Percentiles rank a stretch among this genome's conserved stretches.
These are phyloP conservation scores for Chelonoidis abingdonii DNA, from an alignment of 2,113 vertebrate species.

Conservation along the genomic window DNA sequence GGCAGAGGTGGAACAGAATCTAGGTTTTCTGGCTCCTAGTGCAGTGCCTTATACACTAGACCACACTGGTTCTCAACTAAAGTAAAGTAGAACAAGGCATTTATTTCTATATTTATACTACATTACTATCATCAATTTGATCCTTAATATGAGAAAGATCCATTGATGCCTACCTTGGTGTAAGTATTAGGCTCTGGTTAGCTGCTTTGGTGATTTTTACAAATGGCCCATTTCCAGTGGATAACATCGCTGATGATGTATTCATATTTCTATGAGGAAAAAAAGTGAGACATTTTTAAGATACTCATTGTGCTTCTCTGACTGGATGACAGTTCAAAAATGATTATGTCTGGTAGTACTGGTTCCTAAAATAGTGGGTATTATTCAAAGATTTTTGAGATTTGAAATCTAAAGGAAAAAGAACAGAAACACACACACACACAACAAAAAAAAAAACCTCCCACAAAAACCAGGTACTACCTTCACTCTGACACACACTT, in stretches of 20 bases:
- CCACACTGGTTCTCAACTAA: neutral
- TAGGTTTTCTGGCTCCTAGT: neutral
- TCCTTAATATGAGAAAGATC: neutral
- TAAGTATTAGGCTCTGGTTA: constrained; percentile 75
- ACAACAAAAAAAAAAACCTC: no score
- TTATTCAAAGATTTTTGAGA: neutral
- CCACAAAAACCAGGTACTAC: neutral
- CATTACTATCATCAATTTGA: neutral
- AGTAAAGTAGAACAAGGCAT: neutral
- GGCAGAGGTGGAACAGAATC: neutral
- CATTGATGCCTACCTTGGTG: constrained; percentile 63
- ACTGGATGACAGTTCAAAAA: neutral
- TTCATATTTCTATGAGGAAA: constrained; percentile 76
- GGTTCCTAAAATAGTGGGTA: neutral
- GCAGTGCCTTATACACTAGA: neutral
- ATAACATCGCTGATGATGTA: constrained; percentile 34
- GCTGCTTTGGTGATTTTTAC: constrained; percentile 63
- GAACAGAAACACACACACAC: neutral
- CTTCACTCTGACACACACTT: neutral
- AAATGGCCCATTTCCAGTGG: constrained; percentile 78
- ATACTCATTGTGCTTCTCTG: neutral
- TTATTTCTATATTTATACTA: neutral
- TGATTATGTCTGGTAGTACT: neutral
- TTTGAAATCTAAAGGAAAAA: neutral
- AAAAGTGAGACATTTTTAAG: neutral